Conservation (phyloP, 2,113 vertebrate species). For the Hippolais icterina region DNA sequence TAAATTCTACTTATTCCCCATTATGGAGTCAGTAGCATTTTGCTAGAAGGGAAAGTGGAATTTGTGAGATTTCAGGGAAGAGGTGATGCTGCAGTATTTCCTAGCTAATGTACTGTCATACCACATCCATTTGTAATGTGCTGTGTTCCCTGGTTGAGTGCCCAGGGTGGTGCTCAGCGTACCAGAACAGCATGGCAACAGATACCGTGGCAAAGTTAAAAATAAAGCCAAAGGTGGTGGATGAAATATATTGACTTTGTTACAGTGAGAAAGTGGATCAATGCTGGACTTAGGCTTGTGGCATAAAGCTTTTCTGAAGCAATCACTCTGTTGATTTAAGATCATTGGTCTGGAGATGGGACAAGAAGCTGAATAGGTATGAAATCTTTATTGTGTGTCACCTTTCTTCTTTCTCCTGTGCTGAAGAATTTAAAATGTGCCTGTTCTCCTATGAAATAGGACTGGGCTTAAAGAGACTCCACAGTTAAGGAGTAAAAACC, state of each 20-base stretch:
- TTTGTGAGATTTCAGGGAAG: background rate
- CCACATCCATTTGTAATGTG: background rate
- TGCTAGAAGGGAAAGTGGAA: background rate
- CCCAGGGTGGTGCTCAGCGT: background rate
- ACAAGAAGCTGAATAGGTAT: background rate
- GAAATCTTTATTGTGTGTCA: background rate
- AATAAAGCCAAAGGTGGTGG: background rate
- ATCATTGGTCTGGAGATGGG: background rate
- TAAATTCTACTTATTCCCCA: background rate
- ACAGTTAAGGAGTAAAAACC: background rate
- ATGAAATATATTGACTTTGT: background rate
- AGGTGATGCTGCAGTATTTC: background rate
- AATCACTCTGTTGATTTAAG: constrained; percentile 10
- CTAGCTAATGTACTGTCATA: background rate
- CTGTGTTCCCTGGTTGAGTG: background rate
- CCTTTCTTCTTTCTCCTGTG: background rate
- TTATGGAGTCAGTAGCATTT: background rate
- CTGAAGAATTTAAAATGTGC: background rate
- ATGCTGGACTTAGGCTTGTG: background rate
- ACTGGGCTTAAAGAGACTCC: background rate
- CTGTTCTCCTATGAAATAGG: background rate
- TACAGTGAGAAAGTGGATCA: constrained; percentile 21
- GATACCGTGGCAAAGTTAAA: background rate
- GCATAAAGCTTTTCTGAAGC: background rate
- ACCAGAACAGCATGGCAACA: background rate